Base-by-base conservation (phyloP, 2,888 invertebrate genomes). In the Xanthorhoe spadicearia region DNA sequence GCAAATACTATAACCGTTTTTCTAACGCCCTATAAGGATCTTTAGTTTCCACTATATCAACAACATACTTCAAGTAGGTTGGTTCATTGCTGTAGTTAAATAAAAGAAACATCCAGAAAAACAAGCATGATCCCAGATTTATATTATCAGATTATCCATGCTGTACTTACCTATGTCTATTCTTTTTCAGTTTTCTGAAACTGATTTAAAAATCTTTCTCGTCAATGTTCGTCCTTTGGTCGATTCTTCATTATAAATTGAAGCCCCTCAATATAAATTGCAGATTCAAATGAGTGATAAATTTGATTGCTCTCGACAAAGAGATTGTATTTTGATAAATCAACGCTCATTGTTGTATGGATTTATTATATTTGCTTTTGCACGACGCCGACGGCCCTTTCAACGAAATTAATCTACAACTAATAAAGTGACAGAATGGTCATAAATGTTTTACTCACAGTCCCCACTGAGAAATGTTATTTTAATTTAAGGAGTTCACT, bases 311-410 rank as follows among this genome's bases (percentile, higher is more conserved):
- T 81, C 81, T 80, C 78, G 77, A 91, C 90, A 90, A 91, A 89
- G 88, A 90, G 90, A 92, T 92, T 92, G 89, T 84, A 90, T 91
- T 92, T 89, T 86, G 89, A 91, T 91, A 92, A 90, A 90, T 91
- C 89, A 91, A 83, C 86, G 86, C 84, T 84, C 83, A 89, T 89
- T 90, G 89, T 89, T 83, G 84, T 77, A 76, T 72, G 83, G 83
- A 87, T 88, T 87, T 88, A 89, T 88, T 82, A 85, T 84, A 80
- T 86, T 86, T 82, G 77, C 77, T 81, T 74, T 75, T 72, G 73
- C 76, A 78, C 23, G 23, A 23, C 23, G 23, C 35, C 35, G 35
- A 73, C 76, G 78, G 73, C 70, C 70, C 78, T 80, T 79, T 78
- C 75, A 74, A 78, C 74, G 75, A 61, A 74, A 74, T 74, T 75